Evolutionary conservation across 1,140 invertebrate genomes (phyloP), one percentile per base, ranked within the genome.

Genomic region (Acromyrmex heyeri): DNA sequence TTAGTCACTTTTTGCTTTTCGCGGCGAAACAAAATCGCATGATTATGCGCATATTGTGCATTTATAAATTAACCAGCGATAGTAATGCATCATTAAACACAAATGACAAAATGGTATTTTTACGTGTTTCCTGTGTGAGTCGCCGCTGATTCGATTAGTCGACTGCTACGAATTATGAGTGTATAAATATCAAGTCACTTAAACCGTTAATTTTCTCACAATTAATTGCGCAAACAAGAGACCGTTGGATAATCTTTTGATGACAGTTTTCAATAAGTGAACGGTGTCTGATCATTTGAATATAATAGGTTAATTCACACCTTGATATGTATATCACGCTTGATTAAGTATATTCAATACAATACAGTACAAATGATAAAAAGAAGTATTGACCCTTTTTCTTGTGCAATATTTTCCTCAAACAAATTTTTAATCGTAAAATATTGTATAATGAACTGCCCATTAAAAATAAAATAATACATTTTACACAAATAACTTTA

Each of bases 221-320:
- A 86, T 85, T 72, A 64, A 87, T 24, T 12, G 16, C 62, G n/a
- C 18, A 24, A 38, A 44, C 55, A 34, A n/a, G 18, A 3, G 21
- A 14, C 50, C 5, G 5, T 48, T 55, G 64, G 12, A 53, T 48
- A 5, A 12, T 18, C 65, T 72, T 73, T 27, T 18, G 30, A 53
- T n/a, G 16, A 34, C 30, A 65, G 38, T 78, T 75, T 59, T 24
- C 27, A 44, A 87, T 72, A 55, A 75, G 27, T 38, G 64, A 73
- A 69, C 48, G 53, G 18, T 38, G 53, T 61, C 55, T 1, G 69
- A 61, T 18, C 38, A 27, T n/a, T 78, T 14, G 34, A 44, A 48
- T 27, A 34, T 38, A 85, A 87, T 50, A n/a, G 27, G 24, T 38
- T 48, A 73, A 82, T 82, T 82, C 59, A 72, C n/a, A 70, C 27